Conservation (phyloP, 2,888 invertebrate species). For the Blera fallax region DNA sequence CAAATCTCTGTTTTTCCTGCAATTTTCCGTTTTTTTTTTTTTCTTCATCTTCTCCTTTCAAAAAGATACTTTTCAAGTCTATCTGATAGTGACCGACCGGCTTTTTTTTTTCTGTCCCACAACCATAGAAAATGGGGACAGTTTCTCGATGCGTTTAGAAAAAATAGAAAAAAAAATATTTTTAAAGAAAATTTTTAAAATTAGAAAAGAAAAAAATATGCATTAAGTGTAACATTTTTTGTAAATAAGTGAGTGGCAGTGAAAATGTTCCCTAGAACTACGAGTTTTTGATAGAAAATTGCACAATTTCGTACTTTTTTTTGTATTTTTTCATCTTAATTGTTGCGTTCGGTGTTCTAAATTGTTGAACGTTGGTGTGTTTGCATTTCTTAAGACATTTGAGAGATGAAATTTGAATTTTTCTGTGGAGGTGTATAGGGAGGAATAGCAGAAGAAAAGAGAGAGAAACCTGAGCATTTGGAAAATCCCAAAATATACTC, state of each 20-base stretch:
- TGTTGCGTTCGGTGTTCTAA: conserved; percentile 32
- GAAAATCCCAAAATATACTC: conserved; percentile 58
- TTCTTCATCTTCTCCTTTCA: background rate
- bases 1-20: background rate
- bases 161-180: background rate
- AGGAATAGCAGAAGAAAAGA: conserved; percentile 2
- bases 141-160: background rate
- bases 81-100: conserved; percentile 11
- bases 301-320: conserved; percentile 16
- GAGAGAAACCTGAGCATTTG: conserved; percentile 46
- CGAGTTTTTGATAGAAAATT: conserved; percentile 26
- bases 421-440: conserved; percentile 4
- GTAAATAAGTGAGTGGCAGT: conserved; percentile 48
- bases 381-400: background rate
- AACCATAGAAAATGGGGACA: background rate
- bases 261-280: background rate
- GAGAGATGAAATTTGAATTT: background rate
- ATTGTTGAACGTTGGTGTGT: conserved; percentile 18
- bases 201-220: background rate
- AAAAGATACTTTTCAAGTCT: background rate
- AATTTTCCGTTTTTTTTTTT: conserved; percentile 22
- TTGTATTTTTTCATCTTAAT: conserved; percentile 45
- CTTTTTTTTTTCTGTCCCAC: background rate
- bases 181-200: background rate
- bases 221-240: background rate